Base-by-base conservation (phyloP, 92 coral and sea anemone species). In the Montipora capitata region DNA sequence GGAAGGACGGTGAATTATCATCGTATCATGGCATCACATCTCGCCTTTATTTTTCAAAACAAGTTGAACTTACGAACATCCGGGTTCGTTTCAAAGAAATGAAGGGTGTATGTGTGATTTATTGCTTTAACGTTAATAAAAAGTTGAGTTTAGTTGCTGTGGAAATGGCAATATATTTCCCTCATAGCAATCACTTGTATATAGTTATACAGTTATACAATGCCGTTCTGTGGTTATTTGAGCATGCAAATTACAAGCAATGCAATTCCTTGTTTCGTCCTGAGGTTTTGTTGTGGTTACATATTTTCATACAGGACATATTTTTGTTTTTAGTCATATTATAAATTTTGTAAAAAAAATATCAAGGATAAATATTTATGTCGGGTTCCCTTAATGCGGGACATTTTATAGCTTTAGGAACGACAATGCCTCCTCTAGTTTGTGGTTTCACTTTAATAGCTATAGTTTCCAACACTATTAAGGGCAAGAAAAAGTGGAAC, bases 291-390 rank as follows among this genome's bases (percentile, higher is more conserved):
- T 49, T 16, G 41, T 58, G 52, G 35, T 39, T 5, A 18, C 65
- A 7, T 14, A 5, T 48, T 20, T 40, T 67, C n/a, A 15, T 45
- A 7, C 85, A 81, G 68, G 67, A 81, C 68, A 81, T 81, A 68
- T 15, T 27, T 68, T 40, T 69, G 77, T 57, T 39, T 40, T 68
- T 18, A 20, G 74, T 64, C 76, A 52, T 11, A 35, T 14, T 40
- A 35, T 2, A 67, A 12, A 4, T 7, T 45, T 40, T n/a, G 8
- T n/a, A n/a, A 11, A 15, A 35, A 68, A 6, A 49, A 35, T 68
- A 68, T 51, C 68, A 15, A 39, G 40, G 16, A 51, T 41, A 68
- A 51, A 40, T 40, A 68, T 15, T 38, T 27, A 67, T 80, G 67
- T 66, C 14, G 14, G 44, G 42, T 41, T 44, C 18, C 17, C 17